Evolutionary conservation across 2,888 invertebrate species (phyloP).

Genomic region (Ophioninae sp.): DNA sequence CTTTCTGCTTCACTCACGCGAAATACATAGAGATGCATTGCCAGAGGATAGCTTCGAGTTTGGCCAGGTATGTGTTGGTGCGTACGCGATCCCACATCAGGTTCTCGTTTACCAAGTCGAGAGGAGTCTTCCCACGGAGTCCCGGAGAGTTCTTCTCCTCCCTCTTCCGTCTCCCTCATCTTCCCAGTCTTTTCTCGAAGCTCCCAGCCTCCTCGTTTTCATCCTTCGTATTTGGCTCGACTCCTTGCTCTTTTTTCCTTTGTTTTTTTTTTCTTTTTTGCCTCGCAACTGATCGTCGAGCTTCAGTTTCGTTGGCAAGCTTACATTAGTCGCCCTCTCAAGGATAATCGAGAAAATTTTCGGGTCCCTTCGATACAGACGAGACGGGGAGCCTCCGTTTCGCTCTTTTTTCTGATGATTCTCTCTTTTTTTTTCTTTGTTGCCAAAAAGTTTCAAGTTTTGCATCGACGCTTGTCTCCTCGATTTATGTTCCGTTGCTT

Average conservation of each 20-base stretch:
- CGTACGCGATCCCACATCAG: slow-evolving; percentile 49
- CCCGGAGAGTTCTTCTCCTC: slow-evolving; percentile 58
- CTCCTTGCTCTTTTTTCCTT: slow-evolving; percentile 46
- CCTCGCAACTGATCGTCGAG: slow-evolving; percentile 63
- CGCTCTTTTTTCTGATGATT: background rate
- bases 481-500: too few species aligned
- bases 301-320: slow-evolving; percentile 62
- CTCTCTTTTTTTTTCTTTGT: background rate
- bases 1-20: slow-evolving; percentile 45
- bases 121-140: slow-evolving; percentile 64
- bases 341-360: slow-evolving; percentile 41
- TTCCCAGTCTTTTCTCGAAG: slow-evolving; percentile 14
- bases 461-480: background rate
- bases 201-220: slow-evolving; percentile 54
- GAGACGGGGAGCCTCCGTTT: background rate
- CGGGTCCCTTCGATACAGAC: slow-evolving; percentile 3
- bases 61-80: slow-evolving; percentile 1
- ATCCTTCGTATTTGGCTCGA: slow-evolving; percentile 56
- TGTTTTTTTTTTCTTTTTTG: slow-evolving; percentile 4
- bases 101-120: slow-evolving; percentile 50
- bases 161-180: slow-evolving; percentile 49
- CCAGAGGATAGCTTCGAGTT: slow-evolving; percentile 34
- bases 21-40: slow-evolving; percentile 47
- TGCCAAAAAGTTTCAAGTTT: background rate
- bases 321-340: slow-evolving; percentile 45